Conservation (phyloP, 2,113 vertebrate genomes). For the Zingel zingel region DNA sequence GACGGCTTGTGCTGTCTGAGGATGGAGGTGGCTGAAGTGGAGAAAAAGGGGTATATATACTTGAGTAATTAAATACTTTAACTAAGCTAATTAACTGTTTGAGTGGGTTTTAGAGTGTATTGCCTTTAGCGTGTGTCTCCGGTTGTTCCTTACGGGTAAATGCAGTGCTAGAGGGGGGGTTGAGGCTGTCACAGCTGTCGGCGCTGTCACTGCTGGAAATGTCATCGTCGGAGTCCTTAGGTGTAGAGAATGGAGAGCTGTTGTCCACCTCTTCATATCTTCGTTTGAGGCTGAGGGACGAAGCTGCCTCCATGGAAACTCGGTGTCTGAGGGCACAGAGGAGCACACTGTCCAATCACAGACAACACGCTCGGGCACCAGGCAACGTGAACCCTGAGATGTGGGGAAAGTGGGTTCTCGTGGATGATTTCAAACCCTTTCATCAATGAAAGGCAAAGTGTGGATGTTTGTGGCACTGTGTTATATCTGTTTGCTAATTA, state of each 20-base stretch:
- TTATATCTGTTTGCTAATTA: not conserved
- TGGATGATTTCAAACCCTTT: not conserved
- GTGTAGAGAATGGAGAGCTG: constrained; percentile 89
- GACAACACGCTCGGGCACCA: not conserved
- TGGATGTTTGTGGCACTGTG: not conserved
- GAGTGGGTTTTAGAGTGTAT: not conserved
- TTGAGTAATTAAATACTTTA: not conserved
- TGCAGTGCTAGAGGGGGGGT: constrained; percentile 87
- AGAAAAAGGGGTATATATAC: not conserved
- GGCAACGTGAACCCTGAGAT: not conserved
- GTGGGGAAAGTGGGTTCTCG: not conserved
- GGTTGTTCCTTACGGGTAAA: constrained; percentile 89
- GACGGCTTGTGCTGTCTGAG: constrained; percentile 91
- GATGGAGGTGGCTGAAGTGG: constrained; percentile 92
- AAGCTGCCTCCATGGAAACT: constrained; percentile 89
- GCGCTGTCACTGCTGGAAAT: constrained; percentile 97
- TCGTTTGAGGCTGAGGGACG: constrained; percentile 91
- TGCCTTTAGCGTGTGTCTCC: constrained; percentile 10
- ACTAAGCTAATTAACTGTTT: not conserved
- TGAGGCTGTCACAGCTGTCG: constrained; percentile 98
- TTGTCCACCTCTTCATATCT: constrained; percentile 92
- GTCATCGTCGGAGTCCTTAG: constrained; percentile 94
- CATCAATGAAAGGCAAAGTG: not conserved
- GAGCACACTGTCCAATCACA: not conserved
- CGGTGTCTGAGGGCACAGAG: constrained; percentile 63